A percentile compares a stretch with the other conserved stretches of the same genome.
Conservation (phyloP, 2,888 invertebrate genomes). For the Atrina japonica region DNA sequence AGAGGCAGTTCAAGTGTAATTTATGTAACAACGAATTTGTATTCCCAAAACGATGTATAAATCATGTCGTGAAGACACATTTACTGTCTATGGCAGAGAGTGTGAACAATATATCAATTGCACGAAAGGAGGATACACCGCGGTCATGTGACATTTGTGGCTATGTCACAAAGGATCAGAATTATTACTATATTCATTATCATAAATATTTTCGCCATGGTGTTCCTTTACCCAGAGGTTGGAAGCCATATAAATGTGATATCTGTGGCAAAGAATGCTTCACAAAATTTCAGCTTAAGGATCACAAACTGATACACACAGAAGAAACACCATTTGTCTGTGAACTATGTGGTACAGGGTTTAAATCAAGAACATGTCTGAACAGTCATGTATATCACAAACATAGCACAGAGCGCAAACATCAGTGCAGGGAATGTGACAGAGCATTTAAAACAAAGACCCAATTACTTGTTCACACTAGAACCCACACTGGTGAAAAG, state of each 20-base stretch:
- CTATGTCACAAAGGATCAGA: constrained; percentile 67
- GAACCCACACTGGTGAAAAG: constrained; percentile 72
- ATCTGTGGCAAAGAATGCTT: constrained; percentile 72
- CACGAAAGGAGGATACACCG: constrained; percentile 43
- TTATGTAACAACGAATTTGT: constrained; percentile 68
- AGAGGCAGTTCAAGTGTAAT: constrained; percentile 57
- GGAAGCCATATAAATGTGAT: constrained; percentile 70
- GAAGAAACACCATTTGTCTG: constrained; percentile 71
- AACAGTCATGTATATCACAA: constrained; percentile 73
- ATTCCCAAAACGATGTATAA: constrained; percentile 65
- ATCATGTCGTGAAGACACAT: constrained; percentile 66
- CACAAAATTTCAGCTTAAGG: constrained; percentile 71
- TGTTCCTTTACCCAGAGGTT: constrained; percentile 69
- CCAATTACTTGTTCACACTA: constrained; percentile 67
- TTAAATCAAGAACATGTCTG: constrained; percentile 65
- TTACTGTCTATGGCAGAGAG: constrained; percentile 58
- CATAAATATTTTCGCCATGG: constrained; percentile 75
- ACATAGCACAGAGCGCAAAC: constrained; percentile 64
- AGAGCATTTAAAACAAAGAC: constrained; percentile 72
- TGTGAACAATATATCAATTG: constrained; percentile 50
- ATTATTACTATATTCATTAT: constrained; percentile 71
- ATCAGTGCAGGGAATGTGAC: constrained; percentile 64
- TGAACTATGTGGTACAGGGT: constrained; percentile 70
- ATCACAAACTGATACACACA: constrained; percentile 67
- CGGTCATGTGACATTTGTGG: constrained; percentile 74